A percentile compares a stretch with the other conserved stretches of the same genome.
Evolutionary conservation across 2,888 invertebrate genomes (phyloP).

Genomic region (Protodeltote pygarga): DNA sequence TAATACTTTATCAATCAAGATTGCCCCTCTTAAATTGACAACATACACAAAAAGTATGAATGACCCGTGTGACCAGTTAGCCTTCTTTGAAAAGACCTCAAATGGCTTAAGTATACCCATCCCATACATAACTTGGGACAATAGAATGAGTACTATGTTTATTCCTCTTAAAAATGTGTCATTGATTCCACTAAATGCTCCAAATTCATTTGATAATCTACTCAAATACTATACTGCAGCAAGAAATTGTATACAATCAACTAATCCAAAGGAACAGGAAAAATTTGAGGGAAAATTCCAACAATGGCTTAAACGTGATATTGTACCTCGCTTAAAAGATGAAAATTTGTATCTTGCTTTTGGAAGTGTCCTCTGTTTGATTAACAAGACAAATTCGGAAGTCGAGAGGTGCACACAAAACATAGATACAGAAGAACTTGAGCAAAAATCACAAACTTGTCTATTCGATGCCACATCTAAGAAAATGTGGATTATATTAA

Average conservation of each 20-base stretch:
- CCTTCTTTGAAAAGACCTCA: slow-evolving; percentile 65
- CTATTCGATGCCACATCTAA: slow-evolving; percentile 55
- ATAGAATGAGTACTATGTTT: slow-evolving; percentile 85
- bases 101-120: slow-evolving; percentile 76
- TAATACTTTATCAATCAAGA: slow-evolving; percentile 58
- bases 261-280: slow-evolving; percentile 62
- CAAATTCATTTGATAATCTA: slow-evolving; percentile 70
- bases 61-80: slow-evolving; percentile 64
- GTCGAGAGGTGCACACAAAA: slow-evolving; percentile 18
- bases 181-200: slow-evolving; percentile 58
- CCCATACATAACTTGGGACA: slow-evolving; percentile 87
- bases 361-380: slow-evolving; percentile 76
- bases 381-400: slow-evolving; percentile 56
- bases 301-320: slow-evolving; percentile 82
- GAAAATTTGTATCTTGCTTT: slow-evolving; percentile 88
- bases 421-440: background rate
- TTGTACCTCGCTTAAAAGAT: slow-evolving; percentile 86
- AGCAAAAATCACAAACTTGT: background rate
- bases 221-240: slow-evolving; percentile 86
- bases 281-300: slow-evolving; percentile 85
- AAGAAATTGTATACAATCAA: slow-evolving; percentile 79
- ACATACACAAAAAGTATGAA: slow-evolving; percentile 43
- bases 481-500: slow-evolving; percentile 61
- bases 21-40: slow-evolving; percentile 49
- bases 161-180: slow-evolving; percentile 84